phyloP scores from a whole-genome alignment of 1,140 invertebrate genomes.

The Anadara kagoshimensis region DNA sequence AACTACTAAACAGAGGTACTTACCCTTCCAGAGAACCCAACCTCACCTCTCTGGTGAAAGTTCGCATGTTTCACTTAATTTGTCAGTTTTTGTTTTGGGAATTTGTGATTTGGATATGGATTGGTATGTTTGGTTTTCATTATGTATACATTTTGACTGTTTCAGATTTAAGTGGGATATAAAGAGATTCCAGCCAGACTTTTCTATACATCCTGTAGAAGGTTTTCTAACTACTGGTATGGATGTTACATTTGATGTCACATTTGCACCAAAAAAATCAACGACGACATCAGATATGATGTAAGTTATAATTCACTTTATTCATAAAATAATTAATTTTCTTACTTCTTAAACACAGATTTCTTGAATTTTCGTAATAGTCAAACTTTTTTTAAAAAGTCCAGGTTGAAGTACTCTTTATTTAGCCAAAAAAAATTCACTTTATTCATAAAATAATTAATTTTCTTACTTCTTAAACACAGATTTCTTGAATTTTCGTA shows the following conservation, averaged over 20 bases:
- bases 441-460: not conserved
- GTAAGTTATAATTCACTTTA: constrained; percentile 42
- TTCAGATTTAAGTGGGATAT: constrained; percentile 72
- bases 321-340: not conserved
- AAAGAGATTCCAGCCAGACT: constrained; percentile 70
- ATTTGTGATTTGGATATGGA: too few relatives aligned
- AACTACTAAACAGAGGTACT: too few relatives aligned
- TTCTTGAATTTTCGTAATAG: too few relatives aligned
- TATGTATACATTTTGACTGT: constrained; percentile 2
- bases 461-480: not conserved
- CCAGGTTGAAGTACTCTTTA: too few relatives aligned
- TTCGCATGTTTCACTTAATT: too few relatives aligned
- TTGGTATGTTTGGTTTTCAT: too few relatives aligned
- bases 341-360: not conserved
- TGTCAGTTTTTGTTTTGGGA: too few relatives aligned
- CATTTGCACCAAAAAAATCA: constrained; percentile 69
- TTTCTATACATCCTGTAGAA: constrained; percentile 69
- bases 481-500: not conserved
- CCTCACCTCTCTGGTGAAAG: too few relatives aligned
- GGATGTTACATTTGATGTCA: constrained; percentile 73
- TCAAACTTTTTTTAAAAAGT: too few relatives aligned
- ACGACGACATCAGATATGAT: constrained; percentile 71
- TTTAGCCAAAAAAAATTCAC: too few relatives aligned
- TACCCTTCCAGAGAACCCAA: too few relatives aligned
- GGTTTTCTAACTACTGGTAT: constrained; percentile 73